Base-by-base conservation (phyloP, 2,888 invertebrate genomes). In the Tricholauxania praeusta region DNA sequence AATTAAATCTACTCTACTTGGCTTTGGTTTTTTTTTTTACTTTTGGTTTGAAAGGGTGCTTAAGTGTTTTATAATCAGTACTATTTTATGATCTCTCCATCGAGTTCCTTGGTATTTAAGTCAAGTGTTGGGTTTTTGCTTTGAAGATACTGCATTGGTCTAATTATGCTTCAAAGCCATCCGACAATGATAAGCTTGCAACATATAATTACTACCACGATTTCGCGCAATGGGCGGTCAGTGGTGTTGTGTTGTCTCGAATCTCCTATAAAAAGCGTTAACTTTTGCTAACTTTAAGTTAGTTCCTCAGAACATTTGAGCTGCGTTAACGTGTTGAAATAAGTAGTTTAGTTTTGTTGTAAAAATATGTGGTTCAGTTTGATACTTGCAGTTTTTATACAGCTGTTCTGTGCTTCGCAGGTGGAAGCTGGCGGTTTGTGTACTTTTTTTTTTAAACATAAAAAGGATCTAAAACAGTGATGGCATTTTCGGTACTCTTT, bases 371-470 rank as follows among this genome's bases (percentile, higher is more conserved):
- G 28, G 28, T 17, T 59, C 28, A 22, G 6, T 22, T 48, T 39
- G 17, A 39, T 63, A 7, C 14, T 63, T 14, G 28, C 12, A 7
- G 15, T 70, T 53, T 7, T 53, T 63, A 39, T 53, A 22, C 53
- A 52, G 10, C 8, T 63, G 15, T 75, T 80, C 53, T 63, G 70
- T 59, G 72, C 75, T 48, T 47, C 73, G 2, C 39, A 63, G 39
- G 80, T 81, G 8, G 64, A 79, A 17, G 76, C 72, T 2, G 82
- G 82, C 15, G 73, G 75, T 75, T 32, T 52, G 60, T 51, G 14
- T 14, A 15, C 15, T 39, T 14, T 1, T 32, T 32, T 32, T 3
- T 10, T 10, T 39, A 39, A 47, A n/a, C n/a, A 2, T 12, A n/a
- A 14, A 1, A 8, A 48, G 10, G 7, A n/a, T 48, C 1, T 62